phyloP scores from a whole-genome alignment of 2,888 invertebrate genomes.

The Nemoura dubitans region DNA sequence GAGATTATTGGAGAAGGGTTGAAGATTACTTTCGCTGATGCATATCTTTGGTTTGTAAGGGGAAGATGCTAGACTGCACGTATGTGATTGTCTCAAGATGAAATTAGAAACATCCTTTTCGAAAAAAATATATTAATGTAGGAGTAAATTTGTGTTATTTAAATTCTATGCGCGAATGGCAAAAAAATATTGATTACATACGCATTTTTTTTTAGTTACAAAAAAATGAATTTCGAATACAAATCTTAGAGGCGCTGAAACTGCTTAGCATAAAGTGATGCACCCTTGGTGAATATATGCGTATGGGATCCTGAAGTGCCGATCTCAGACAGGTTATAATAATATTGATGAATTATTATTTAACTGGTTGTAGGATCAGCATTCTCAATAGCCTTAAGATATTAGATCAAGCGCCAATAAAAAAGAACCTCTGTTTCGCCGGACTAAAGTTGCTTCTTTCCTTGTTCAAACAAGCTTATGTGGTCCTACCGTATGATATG shows the following conservation, averaged over 20 bases:
- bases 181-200: constrained; percentile 2
- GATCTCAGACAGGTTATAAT: constrained; percentile 22
- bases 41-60: neutral
- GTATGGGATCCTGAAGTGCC: neutral
- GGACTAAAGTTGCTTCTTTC: neutral
- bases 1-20: neutral
- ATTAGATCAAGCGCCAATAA: constrained; percentile 29
- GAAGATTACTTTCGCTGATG: neutral
- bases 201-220: neutral
- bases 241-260: neutral
- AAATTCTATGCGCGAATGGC: neutral
- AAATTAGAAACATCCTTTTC: neutral
- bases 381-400: constrained; percentile 16
- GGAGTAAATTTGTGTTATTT: neutral
- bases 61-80: neutral
- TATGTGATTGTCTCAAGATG: neutral
- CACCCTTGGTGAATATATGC: neutral
- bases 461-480: neutral
- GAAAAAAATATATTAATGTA: neutral
- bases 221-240: neutral
- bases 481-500: constrained; percentile 25
- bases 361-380: constrained; percentile 24
- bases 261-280: neutral
- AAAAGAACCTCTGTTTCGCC: constrained; percentile 19
- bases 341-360: constrained; percentile 40